phyloP scores from a whole-genome alignment of 2,888 invertebrate species.

The Eretmocerus hayati region DNA sequence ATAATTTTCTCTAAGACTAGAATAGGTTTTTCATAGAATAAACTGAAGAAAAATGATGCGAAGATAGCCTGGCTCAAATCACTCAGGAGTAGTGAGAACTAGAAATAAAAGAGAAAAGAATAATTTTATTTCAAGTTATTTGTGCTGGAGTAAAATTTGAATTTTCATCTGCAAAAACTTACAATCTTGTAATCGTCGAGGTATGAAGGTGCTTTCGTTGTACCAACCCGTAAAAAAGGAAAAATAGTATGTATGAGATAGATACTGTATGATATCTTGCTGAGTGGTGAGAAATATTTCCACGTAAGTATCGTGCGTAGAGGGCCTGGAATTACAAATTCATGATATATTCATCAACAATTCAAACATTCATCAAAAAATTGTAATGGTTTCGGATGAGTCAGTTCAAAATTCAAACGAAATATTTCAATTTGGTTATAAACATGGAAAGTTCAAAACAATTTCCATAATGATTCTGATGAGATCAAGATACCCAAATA shows the following conservation, averaged over 20 bases:
- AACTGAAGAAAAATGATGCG: neutral
- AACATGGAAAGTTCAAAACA: no score
- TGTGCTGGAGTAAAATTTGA: no score
- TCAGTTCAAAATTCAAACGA: no score
- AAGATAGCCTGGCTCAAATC: neutral
- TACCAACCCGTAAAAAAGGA: conserved; percentile 16
- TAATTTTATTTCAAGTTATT: neutral
- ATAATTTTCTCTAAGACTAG: neutral
- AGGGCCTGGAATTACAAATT: conserved; percentile 22
- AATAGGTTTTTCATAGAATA: neutral
- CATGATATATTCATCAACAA: no score
- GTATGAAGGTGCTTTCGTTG: conserved; percentile 14
- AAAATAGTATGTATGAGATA: conserved; percentile 26
- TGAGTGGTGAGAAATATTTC: conserved; percentile 26
- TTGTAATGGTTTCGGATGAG: no score
- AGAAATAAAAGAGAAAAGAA: neutral
- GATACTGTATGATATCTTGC: conserved; percentile 27
- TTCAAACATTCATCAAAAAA: no score
- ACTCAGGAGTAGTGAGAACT: neutral
- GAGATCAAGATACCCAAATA: no score
- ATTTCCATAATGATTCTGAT: no score
- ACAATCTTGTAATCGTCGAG: conserved; percentile 15
- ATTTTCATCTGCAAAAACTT: neutral
- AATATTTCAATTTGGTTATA: no score
- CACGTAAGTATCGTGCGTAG: conserved; percentile 24